phyloP scores from a whole-genome alignment of 1,140 invertebrate genomes.

The Myzus persicae region DNA sequence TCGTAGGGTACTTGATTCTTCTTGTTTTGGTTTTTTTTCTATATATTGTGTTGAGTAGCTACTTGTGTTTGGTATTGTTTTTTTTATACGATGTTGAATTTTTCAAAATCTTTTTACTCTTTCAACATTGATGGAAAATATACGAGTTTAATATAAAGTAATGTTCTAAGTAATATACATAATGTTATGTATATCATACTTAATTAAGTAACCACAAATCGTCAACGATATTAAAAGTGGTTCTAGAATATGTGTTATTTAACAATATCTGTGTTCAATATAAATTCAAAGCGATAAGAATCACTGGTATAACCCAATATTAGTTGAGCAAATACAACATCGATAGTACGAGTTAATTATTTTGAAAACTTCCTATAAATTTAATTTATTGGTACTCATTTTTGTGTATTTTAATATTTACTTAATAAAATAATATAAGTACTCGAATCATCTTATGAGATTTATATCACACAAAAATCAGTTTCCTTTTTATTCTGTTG shows the following conservation, averaged over 20 bases:
- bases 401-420: no score
- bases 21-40: no score
- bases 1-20: no score
- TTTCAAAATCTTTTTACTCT: not conserved
- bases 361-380: not conserved
- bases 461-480: not conserved
- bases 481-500: not conserved
- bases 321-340: not conserved
- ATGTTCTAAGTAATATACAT: no score
- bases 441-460: not conserved
- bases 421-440: not conserved
- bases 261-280: not conserved
- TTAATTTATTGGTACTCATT: not conserved
- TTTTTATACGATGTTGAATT: not conserved
- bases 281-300: not conserved
- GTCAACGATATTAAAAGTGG: no score
- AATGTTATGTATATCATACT: not conserved
- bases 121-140: not conserved
- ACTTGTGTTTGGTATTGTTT: not conserved
- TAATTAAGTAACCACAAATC: not conserved
- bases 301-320: not conserved
- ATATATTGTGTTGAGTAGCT: fast-evolving
- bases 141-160: no score
- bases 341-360: not conserved
- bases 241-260: not conserved